phyloP scores from a whole-genome alignment of 2,113 vertebrate genomes.

The Barnardius zonarius region DNA sequence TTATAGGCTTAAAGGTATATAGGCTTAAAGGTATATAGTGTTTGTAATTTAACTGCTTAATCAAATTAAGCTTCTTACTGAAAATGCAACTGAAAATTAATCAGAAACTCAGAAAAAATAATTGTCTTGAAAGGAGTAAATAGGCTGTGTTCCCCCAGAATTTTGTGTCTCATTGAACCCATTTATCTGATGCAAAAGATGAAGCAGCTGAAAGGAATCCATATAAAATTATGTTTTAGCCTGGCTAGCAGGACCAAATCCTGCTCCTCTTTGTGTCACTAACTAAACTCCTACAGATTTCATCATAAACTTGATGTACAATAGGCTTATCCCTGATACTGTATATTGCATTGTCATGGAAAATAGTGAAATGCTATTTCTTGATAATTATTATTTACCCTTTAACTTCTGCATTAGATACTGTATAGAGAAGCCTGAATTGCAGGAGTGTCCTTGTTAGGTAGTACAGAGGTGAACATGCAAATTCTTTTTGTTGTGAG shows the following conservation, averaged over 20 bases:
- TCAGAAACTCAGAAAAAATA: neutral
- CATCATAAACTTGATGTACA: neutral
- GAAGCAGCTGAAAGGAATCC: neutral
- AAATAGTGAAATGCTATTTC: neutral
- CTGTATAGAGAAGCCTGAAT: neutral
- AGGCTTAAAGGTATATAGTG: no score
- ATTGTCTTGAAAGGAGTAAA: neutral
- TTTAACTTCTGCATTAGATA: neutral
- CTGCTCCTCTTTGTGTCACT: neutral
- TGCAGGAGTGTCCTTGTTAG: neutral
- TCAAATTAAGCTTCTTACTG: neutral
- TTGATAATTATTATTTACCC: neutral
- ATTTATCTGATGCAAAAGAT: neutral
- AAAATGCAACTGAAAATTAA: neutral
- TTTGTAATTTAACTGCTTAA: neutral
- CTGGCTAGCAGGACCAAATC: neutral
- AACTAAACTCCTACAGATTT: neutral
- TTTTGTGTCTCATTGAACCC: neutral
- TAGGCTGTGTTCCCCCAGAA: neutral
- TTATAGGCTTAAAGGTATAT: no score
- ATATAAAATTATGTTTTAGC: neutral
- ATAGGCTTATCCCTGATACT: neutral
- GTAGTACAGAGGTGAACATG: constrained; percentile 7
- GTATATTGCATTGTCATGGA: neutral
- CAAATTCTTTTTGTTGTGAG: neutral